Base-by-base conservation (phyloP, 2,113 vertebrate species). In the Hemibates koningsi region DNA sequence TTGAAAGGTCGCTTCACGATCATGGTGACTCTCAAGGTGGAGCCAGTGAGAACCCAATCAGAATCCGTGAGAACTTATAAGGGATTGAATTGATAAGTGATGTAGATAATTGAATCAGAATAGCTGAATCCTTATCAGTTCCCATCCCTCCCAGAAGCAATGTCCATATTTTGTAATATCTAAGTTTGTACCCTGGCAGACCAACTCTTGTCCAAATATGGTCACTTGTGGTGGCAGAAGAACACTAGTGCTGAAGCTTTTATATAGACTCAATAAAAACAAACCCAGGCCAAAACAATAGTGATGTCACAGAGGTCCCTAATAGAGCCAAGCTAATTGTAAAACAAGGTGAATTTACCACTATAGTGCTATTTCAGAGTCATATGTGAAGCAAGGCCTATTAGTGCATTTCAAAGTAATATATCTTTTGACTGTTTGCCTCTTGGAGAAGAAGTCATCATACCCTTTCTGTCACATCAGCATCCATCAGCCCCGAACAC, bases 391-490 rank as follows among this genome's bases (percentile, higher is more conserved):
- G 36, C 83, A 34, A n/a, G 7, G 36, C 66, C 19, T 83, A 71
- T 85, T 16, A 50, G 19, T 34, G 24, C 32, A 86, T 87, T 85
- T 59, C 80, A 63, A 73, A 68, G 17, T 16, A 19, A 66, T 41
- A 21, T 27, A 52, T 87, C 21, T 84, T 50, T 59, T 53, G 36
- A 83, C 29, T 80, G 53, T 78, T 90, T 48, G 34, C 32, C 45
- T 53, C 24, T 38, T 27, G 50, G 50, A 59, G 57, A 71, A 84
- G 68, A 90, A 89, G 80, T 88, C 86, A 71, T 88, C 84, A 45
- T 50, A 86, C 85, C 89, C 87, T 89, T 91, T 81, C 84, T 88
- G 89, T 89, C 89, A 91, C 87, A 90, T 88, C 85, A 78, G 73
- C 90, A 89, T 89, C 88, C 85, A 85, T 93, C 89, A 90, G 83